A percentile compares a stretch with the other conserved stretches of the same genome.
phyloP scores from a whole-genome alignment of 1,140 invertebrate genomes.

The Aphaenogaster rudis region DNA sequence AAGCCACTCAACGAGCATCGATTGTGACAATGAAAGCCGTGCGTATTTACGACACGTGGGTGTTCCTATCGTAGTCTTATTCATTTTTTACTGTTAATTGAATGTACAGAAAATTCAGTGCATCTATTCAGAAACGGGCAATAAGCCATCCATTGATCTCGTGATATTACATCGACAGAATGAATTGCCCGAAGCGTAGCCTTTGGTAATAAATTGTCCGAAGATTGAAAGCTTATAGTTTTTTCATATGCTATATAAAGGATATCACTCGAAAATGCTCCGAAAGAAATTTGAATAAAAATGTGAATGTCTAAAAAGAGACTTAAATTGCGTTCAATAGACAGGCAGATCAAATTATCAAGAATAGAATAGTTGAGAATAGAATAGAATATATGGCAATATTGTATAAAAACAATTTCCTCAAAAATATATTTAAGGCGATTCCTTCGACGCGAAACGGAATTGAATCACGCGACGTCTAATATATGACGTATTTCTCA shows the following conservation, averaged over 20 bases:
- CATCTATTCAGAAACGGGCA: background rate
- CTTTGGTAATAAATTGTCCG: slow-evolving; percentile 28
- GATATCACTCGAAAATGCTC: background rate
- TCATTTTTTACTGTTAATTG: slow-evolving; percentile 5
- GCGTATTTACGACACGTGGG: background rate
- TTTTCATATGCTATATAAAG: background rate
- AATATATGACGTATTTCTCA: background rate
- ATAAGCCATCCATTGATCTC: slow-evolving; percentile 9
- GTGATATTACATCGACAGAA: slow-evolving; percentile 18
- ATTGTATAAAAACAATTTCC: background rate
- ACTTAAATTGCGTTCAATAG: background rate
- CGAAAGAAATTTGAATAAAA: slow-evolving; percentile 9
- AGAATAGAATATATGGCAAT: background rate
- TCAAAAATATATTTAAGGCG: background rate
- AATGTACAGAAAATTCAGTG: background rate
- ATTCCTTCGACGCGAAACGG: background rate
- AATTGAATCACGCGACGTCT: background rate
- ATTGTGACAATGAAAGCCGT: background rate
- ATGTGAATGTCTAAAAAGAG: background rate
- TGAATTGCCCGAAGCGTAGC: background rate
- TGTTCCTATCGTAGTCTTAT: background rate
- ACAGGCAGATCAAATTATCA: background rate
- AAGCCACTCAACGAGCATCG: background rate
- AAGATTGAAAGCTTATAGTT: slow-evolving; percentile 16
- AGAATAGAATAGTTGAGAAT: background rate